phyloP scores from a whole-genome alignment of 2,113 vertebrate genomes.

The Carassius gibelio region DNA sequence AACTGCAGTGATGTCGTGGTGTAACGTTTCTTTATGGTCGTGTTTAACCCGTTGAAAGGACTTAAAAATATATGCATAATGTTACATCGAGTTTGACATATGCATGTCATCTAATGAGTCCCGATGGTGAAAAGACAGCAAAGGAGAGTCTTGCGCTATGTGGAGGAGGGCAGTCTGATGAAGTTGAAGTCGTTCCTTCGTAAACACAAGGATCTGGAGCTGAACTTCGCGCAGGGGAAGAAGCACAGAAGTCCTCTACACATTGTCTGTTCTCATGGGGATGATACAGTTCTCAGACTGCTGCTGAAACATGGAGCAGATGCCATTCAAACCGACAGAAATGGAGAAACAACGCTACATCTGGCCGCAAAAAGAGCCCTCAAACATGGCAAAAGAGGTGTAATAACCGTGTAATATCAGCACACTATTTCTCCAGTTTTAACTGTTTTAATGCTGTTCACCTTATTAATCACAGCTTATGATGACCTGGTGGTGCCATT shows the following conservation, averaged over 20 bases:
- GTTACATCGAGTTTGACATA: background rate
- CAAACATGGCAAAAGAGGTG: slow-evolving; percentile 71
- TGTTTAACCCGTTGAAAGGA: background rate
- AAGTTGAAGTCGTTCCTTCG: slow-evolving; percentile 80
- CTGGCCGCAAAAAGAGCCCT: slow-evolving; percentile 73
- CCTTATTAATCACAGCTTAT: slow-evolving; percentile 67
- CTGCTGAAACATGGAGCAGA: slow-evolving; percentile 79
- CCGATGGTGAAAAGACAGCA: slow-evolving; percentile 74
- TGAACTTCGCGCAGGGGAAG: slow-evolving; percentile 74
- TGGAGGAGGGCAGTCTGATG: slow-evolving; percentile 75
- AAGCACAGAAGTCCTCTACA: slow-evolving; percentile 76
- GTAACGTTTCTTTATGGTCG: slow-evolving; percentile 9
- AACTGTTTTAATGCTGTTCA: background rate
- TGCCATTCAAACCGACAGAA: slow-evolving; percentile 72
- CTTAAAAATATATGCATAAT: background rate
- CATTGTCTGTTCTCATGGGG: slow-evolving; percentile 73
- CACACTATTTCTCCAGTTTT: background rate
- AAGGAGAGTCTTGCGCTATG: slow-evolving; percentile 76
- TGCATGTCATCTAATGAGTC: background rate
- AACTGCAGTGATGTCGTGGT: slow-evolving; percentile 4
- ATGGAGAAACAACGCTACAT: slow-evolving; percentile 80
- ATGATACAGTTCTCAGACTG: slow-evolving; percentile 75
- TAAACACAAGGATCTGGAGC: slow-evolving; percentile 75
- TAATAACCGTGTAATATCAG: background rate
- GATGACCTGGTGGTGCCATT: slow-evolving; percentile 82